phyloP scores from a whole-genome alignment of 2,113 vertebrate genomes.

The Sula dactylatra region DNA sequence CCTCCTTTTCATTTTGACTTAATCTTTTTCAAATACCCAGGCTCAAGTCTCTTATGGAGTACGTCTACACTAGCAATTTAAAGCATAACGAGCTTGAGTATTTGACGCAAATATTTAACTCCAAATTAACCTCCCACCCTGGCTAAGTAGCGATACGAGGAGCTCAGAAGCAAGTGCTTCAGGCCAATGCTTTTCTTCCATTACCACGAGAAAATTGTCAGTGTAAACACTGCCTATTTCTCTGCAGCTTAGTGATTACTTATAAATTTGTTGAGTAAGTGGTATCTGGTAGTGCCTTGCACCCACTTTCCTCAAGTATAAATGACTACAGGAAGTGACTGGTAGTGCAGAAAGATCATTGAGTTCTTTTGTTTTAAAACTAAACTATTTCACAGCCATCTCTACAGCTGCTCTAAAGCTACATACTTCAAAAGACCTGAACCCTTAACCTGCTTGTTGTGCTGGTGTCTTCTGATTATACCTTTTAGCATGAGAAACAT shows the following conservation, averaged over 20 bases:
- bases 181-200: background rate
- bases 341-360: background rate
- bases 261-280: background rate
- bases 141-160: background rate
- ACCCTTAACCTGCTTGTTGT: conserved; percentile 31
- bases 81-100: background rate
- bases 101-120: background rate
- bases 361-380: conserved; percentile 18
- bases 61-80: background rate
- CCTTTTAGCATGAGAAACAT: background rate
- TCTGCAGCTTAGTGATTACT: background rate
- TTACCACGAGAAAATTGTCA: background rate
- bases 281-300: background rate
- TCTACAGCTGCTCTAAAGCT: background rate
- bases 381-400: background rate
- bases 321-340: background rate
- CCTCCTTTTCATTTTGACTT: conserved; percentile 2
- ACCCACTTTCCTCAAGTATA: background rate
- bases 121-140: conserved; percentile 39
- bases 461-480: conserved; percentile 8
- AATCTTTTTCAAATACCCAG: background rate
- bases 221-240: background rate
- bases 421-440: background rate
- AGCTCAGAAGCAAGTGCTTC: background rate
- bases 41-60: background rate